Conservation (phyloP, 2,113 vertebrate species). For the Megalops atlanticus region DNA sequence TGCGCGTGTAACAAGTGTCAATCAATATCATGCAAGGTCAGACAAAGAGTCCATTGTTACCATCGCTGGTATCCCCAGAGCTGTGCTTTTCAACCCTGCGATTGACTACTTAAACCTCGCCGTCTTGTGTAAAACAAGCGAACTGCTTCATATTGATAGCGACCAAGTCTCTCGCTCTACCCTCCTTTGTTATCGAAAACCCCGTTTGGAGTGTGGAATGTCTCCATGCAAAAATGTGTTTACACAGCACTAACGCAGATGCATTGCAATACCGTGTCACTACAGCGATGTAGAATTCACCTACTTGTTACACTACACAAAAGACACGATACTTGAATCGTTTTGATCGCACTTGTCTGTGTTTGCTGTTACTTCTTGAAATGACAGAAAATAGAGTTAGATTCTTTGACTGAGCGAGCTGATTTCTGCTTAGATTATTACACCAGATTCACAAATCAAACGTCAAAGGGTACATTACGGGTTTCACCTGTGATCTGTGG, state of each 20-base stretch:
- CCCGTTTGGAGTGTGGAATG: constrained; percentile 65
- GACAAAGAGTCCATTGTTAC: constrained; percentile 59
- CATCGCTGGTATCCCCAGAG: constrained; percentile 3
- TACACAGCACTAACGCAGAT: constrained; percentile 67
- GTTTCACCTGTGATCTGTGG: neutral
- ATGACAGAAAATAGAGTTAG: neutral
- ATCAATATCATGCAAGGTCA: constrained; percentile 62
- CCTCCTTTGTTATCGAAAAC: constrained; percentile 70
- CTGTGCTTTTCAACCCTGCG: constrained; percentile 52
- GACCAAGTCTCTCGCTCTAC: constrained; percentile 21
- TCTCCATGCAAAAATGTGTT: constrained; percentile 65
- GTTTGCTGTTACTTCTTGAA: neutral
- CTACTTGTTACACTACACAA: neutral
- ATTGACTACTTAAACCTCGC: constrained; percentile 58
- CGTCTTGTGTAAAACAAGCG: constrained; percentile 69
- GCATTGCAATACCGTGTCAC: constrained; percentile 45
- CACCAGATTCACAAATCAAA: neutral
- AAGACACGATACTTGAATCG: neutral
- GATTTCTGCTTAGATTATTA: neutral
- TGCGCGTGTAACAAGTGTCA: constrained; percentile 57
- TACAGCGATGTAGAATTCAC: neutral
- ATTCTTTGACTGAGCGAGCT: neutral
- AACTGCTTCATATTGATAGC: constrained; percentile 64
- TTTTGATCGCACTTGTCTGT: neutral
- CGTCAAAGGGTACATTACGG: too few species aligned